Base-by-base conservation (phyloP, 1,140 invertebrate species). In the Danaus plexippus region DNA sequence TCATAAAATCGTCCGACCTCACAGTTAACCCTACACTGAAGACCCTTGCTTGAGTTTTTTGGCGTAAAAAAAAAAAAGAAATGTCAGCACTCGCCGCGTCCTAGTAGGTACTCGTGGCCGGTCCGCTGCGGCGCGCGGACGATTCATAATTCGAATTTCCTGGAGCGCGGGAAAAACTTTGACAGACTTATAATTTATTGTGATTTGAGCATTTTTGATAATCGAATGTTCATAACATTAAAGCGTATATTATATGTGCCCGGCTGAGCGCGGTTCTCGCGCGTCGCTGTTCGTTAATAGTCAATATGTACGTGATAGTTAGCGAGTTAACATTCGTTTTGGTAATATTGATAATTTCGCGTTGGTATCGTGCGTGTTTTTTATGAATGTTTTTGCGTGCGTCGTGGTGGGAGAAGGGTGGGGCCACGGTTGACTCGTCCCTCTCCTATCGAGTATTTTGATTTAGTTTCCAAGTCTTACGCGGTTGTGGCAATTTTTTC, bases 381-480 rank as follows among this genome's bases (percentile, higher is more conserved):
- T 86, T 86, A 80, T 77, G 80, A 81, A 82, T 83, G 83, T 86
- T 86, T 86, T 86, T 86, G 79, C 80, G 80, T 80, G 73, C 63
- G 61, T 58, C 40, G 58, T 73, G 69, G 83, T 77, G 81, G 83
- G 83, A 77, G 75, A 70, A 80, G 77, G 83, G 83, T 81, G 83
- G 83, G 75, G 83, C 83, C 73, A 80, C 58, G 32, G 66, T 48
- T 71, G 83, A 79, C 74, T 80, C 83, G 83, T 83, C 83, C 83
- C 80, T 84, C 83, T 84, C 68, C 80, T 80, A 81, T 79, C 78
- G 73, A 73, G 79, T 86, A 86, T 86, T 86, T 86, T 86, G 83
- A 86, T 85, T 86, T 86, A 86, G 83, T 86, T 85, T 84, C 78
- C 73, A 66, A 84, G 69, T 79, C 78, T 83, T 83, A 85, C 80